Percentiles rank a stretch among this genome's conserved stretches.
Conservation (phyloP, 2,888 invertebrate genomes). For the Chironomus tentans region DNA sequence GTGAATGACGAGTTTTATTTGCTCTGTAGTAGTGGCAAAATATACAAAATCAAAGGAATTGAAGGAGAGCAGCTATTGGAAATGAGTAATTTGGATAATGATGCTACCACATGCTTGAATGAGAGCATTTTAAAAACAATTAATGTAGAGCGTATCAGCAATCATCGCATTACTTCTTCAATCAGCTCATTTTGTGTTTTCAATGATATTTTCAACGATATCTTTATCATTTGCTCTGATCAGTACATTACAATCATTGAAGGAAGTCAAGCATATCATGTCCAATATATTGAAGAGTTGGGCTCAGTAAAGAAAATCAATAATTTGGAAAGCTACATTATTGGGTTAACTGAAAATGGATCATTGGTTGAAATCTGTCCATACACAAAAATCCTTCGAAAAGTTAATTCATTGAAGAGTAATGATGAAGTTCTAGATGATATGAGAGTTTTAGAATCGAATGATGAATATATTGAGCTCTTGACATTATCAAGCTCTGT, state of each 20-base stretch:
- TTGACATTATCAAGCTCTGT: slow-evolving; percentile 35
- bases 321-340: slow-evolving; percentile 36
- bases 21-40: slow-evolving; percentile 36
- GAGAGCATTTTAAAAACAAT: neutral
- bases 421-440: slow-evolving; percentile 36
- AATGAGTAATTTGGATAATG: neutral
- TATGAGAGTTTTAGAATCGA: slow-evolving; percentile 37
- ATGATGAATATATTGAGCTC: slow-evolving; percentile 37
- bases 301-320: slow-evolving; percentile 36
- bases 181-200: neutral
- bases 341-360: slow-evolving; percentile 37
- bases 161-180: neutral
- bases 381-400: slow-evolving; percentile 33
- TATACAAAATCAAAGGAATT: slow-evolving; percentile 33
- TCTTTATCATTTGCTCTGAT: neutral
- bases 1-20: slow-evolving; percentile 33
- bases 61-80: neutral
- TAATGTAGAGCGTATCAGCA: neutral
- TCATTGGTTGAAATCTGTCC: slow-evolving; percentile 38
- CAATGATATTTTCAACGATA: neutral
- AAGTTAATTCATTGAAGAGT: neutral
- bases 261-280: neutral
- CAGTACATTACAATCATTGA: neutral
- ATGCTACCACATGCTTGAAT: neutral
- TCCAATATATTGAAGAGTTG: neutral